Percentiles rank a stretch among this genome's conserved stretches.
phyloP scores from a whole-genome alignment of 2,797 vertebrate genomes.

The Typhlichthys subterraneus region DNA sequence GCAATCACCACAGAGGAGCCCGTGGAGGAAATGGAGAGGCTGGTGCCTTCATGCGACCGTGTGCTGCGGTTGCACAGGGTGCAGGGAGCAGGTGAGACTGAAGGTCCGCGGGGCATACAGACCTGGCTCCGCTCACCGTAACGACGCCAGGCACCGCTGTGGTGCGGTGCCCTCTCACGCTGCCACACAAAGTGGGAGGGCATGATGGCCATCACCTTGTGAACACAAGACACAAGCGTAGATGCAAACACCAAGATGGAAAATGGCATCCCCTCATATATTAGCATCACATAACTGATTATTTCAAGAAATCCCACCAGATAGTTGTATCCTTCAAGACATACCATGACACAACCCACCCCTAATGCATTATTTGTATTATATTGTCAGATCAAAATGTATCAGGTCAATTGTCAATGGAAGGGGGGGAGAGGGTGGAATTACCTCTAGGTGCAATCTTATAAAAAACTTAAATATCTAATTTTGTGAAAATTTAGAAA shows the following conservation, averaged over 20 bases:
- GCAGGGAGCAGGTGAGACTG: constrained; percentile 75
- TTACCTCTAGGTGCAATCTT: too few species aligned
- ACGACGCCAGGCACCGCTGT: constrained; percentile 86
- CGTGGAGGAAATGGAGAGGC: constrained; percentile 66
- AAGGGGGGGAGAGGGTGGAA: too few species aligned
- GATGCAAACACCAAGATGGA: not conserved
- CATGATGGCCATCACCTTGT: constrained; percentile 93
- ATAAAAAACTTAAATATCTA: too few species aligned
- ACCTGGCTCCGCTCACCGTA: constrained; percentile 56
- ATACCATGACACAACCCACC: too few species aligned
- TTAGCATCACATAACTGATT: not conserved
- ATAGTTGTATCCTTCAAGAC: too few species aligned
- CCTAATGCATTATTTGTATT: too few species aligned
- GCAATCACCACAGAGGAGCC: constrained; percentile 46
- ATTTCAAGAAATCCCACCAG: too few species aligned
- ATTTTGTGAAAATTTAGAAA: too few species aligned
- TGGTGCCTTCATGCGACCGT: constrained; percentile 50
- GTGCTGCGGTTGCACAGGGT: constrained; percentile 71
- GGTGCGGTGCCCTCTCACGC: constrained; percentile 83
- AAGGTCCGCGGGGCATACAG: constrained; percentile 81
- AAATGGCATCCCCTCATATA: not conserved
- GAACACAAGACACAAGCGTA: not conserved
- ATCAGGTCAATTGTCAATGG: too few species aligned
- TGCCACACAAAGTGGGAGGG: constrained; percentile 89
- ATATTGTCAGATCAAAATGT: too few species aligned